phyloP scores from a whole-genome alignment of 2,797 vertebrate genomes.

The Taenioides sp. region DNA sequence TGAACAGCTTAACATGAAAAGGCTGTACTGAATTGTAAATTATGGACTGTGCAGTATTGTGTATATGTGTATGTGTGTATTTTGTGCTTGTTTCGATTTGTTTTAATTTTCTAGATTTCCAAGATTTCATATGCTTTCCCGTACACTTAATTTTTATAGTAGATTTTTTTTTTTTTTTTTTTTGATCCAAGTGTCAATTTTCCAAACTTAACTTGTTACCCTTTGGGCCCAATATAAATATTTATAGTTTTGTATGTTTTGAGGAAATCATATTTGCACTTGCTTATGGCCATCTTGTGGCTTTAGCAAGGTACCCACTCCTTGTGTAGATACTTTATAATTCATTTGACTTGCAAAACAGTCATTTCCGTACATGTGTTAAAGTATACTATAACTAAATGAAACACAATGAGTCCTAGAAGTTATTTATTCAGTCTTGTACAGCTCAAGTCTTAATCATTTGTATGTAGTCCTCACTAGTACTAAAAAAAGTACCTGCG shows the following conservation, averaged over 20 bases:
- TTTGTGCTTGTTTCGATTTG: background rate
- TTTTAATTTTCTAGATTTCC: background rate
- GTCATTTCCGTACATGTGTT: background rate
- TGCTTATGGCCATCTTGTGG: background rate
- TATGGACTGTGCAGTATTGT: background rate
- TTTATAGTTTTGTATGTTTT: background rate
- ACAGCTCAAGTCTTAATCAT: too few species aligned
- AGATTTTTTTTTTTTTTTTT: too few species aligned
- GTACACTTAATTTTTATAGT: too few species aligned
- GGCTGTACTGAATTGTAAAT: background rate
- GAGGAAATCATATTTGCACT: too few species aligned
- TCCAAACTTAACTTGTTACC: background rate
- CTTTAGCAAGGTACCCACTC: background rate
- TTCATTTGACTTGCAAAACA: background rate
- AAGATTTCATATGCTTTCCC: too few species aligned
- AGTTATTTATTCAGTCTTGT: too few species aligned
- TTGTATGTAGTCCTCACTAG: too few species aligned
- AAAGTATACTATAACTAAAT: background rate
- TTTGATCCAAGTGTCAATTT: background rate
- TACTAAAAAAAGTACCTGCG: too few species aligned
- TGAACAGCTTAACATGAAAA: background rate
- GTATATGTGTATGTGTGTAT: too few species aligned
- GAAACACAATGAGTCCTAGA: too few species aligned
- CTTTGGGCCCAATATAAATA: background rate
- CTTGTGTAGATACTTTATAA: background rate